A percentile compares a stretch with the other conserved stretches of the same genome.
Conservation (phyloP, 2,113 vertebrate species). For the Vanacampus margaritifer region DNA sequence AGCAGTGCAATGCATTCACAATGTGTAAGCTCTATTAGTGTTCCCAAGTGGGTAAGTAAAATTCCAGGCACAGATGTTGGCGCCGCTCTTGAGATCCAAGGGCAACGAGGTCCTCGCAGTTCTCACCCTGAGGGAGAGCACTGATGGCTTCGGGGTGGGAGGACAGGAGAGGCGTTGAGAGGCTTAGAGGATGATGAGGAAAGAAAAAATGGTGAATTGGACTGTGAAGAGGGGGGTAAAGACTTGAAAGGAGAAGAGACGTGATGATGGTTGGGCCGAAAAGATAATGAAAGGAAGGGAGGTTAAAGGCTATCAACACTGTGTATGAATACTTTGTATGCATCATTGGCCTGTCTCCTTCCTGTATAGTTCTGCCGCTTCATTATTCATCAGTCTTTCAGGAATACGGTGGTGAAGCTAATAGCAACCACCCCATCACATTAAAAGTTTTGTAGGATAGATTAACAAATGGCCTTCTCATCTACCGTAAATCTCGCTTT, state of each 20-base stretch:
- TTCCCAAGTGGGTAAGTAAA: slow-evolving; percentile 1
- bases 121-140: slow-evolving; percentile 35
- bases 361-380: slow-evolving; percentile 1
- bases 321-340: slow-evolving; percentile 9
- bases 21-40: neutral
- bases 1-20: slow-evolving; percentile 11
- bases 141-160: slow-evolving; percentile 39
- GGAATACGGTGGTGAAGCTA: slow-evolving; percentile 24
- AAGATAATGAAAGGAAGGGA: slow-evolving; percentile 12
- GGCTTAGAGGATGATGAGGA: slow-evolving; percentile 13
- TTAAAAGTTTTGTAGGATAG: slow-evolving; percentile 15
- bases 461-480: slow-evolving; percentile 11
- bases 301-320: slow-evolving; percentile 10
- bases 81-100: slow-evolving; percentile 31
- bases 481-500: neutral
- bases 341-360: slow-evolving; percentile 3
- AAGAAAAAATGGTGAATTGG: slow-evolving; percentile 14
- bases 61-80: slow-evolving; percentile 30
- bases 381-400: slow-evolving; percentile 7
- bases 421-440: slow-evolving; percentile 23
- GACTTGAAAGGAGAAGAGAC: neutral
- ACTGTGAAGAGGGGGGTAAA: slow-evolving; percentile 14
- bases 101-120: slow-evolving; percentile 21
- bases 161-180: slow-evolving; percentile 26
- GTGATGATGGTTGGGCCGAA: slow-evolving; percentile 3